These are phyloP conservation scores for Adelognathus sp. DNA, from an alignment of 2,888 invertebrate genomes.

Conservation along the genomic window DNA sequence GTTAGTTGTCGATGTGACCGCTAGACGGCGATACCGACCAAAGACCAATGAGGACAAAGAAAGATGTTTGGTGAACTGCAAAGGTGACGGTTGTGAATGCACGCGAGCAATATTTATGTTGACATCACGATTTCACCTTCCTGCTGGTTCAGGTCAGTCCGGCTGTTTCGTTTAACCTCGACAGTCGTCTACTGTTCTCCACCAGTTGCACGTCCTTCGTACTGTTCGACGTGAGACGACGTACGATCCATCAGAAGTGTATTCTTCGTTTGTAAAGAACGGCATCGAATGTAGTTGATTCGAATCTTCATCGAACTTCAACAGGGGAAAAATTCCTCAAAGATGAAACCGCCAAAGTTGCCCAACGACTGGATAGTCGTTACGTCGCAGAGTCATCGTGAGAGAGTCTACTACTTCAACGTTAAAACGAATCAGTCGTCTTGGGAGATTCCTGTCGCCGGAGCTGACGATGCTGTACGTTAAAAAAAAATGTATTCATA, in stretches of 20 bases:
- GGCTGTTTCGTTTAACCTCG: neutral
- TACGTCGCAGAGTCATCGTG: constrained; percentile 70
- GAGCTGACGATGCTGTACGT: constrained; percentile 12
- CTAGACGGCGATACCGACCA: too few species aligned
- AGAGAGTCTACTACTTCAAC: constrained; percentile 75
- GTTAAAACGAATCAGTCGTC: constrained; percentile 68
- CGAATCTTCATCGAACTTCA: too few species aligned
- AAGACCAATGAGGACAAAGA: too few species aligned
- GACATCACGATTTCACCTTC: constrained; percentile 30
- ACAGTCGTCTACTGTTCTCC: neutral
- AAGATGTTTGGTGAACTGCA: too few species aligned
- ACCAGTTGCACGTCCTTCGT: neutral
- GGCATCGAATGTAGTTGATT: neutral
- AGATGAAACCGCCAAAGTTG: constrained; percentile 63
- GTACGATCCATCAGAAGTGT: neutral
- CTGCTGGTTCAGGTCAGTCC: neutral
- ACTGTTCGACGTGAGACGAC: neutral
- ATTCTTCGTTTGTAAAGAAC: neutral
- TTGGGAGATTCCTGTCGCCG: constrained; percentile 67
- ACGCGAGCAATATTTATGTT: constrained; percentile 15
- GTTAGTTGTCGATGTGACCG: too few species aligned
- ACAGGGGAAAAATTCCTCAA: too few species aligned
- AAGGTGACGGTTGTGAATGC: neutral
- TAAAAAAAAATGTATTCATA: too few species aligned
- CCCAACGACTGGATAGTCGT: constrained; percentile 71